These are phyloP conservation scores for Brachycybe producta DNA, from an alignment of 2,888 invertebrate species.

Conservation along the genomic window DNA sequence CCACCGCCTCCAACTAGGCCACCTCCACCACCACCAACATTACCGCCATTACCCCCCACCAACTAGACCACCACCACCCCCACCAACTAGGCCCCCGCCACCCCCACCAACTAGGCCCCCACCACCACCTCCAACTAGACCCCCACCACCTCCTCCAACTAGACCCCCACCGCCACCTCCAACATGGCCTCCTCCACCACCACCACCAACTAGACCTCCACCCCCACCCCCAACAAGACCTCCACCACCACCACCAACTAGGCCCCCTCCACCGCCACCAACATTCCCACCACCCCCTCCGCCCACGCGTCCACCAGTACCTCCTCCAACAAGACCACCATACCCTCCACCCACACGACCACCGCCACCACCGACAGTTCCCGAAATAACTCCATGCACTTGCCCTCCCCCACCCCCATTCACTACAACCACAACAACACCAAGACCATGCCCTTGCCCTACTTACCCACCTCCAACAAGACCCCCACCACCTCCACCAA, in stretches of 20 bases:
- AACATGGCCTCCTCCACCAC: too few species aligned
- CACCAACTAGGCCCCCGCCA: too few species aligned
- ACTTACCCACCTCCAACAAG: conserved; percentile 17
- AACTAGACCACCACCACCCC: too few species aligned
- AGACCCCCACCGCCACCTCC: conserved; percentile 17
- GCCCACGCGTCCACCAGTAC: too few species aligned
- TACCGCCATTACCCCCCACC: too few species aligned
- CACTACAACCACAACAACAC: conserved; percentile 16
- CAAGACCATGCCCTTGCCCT: too few species aligned
- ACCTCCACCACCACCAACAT: too few species aligned
- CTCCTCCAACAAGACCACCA: too few species aligned
- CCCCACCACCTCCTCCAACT: conserved; percentile 15
- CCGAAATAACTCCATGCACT: neutral
- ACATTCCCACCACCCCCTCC: neutral
- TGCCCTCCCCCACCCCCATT: conserved; percentile 15
- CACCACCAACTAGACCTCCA: neutral
- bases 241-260: neutral
- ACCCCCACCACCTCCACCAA: conserved; percentile 16
- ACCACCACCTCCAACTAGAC: neutral
- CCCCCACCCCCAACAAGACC: neutral
- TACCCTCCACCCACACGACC: too few species aligned
- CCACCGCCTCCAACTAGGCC: neutral
- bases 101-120: neutral
- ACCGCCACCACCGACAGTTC: too few species aligned
- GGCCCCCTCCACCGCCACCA: neutral